Conservation (phyloP, 2,888 invertebrate species). For the Morpho achilles region DNA sequence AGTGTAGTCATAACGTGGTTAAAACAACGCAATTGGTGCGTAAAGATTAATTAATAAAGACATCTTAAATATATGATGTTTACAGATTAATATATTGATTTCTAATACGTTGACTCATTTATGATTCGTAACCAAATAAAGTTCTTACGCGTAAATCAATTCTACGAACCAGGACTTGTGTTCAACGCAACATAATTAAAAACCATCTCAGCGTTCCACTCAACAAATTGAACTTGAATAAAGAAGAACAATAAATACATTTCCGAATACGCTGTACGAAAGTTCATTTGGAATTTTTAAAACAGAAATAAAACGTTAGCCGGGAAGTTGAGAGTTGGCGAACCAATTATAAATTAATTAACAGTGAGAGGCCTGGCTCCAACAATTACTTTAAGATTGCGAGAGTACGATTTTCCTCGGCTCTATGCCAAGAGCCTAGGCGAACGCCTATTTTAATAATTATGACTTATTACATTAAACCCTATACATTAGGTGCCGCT, state of each 20-base stretch:
- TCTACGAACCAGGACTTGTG: too few species aligned
- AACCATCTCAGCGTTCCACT: slow-evolving; percentile 16
- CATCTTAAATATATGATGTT: too few species aligned
- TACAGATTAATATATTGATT: too few species aligned
- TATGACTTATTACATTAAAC: slow-evolving; percentile 55
- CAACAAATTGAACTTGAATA: slow-evolving; percentile 19
- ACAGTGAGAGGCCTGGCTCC: slow-evolving; percentile 52
- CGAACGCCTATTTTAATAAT: slow-evolving; percentile 54
- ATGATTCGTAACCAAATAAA: too few species aligned
- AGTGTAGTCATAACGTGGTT: too few species aligned
- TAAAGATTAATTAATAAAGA: too few species aligned
- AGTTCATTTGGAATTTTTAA: slow-evolving; percentile 36
- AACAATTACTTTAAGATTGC: slow-evolving; percentile 63
- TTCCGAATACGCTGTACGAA: slow-evolving; percentile 20
- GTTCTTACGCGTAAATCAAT: too few species aligned
- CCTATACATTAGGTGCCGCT: slow-evolving; percentile 30
- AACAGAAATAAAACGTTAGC: slow-evolving; percentile 33
- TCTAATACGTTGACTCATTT: too few species aligned
- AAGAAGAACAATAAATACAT: slow-evolving; percentile 25
- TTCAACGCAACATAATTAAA: slow-evolving; percentile 10
- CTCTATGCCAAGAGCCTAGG: slow-evolving; percentile 54
- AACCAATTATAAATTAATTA: slow-evolving; percentile 70
- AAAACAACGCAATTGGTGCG: too few species aligned
- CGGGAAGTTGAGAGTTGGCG: slow-evolving; percentile 51
- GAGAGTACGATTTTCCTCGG: slow-evolving; percentile 48